Conservation (phyloP, 2,113 vertebrate species). For the Chlorodrepanis virens region DNA sequence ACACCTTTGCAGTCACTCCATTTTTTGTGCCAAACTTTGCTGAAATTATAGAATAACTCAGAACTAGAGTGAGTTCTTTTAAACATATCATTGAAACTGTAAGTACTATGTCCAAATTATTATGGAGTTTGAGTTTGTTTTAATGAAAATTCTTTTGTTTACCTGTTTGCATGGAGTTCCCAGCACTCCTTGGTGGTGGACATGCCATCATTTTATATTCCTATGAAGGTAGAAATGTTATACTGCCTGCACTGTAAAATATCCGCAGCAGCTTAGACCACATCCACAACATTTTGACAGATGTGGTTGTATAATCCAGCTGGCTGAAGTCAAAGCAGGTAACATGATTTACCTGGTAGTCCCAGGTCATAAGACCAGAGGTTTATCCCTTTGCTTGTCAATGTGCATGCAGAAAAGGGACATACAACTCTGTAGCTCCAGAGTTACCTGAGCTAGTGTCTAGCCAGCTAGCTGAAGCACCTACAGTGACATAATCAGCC, state of each 20-base stretch:
- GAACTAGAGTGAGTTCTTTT: not conserved
- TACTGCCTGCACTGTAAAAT: not conserved
- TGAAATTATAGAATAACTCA: not conserved
- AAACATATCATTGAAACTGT: not conserved
- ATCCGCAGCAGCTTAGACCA: not conserved
- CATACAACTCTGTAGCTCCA: rapidly evolving
- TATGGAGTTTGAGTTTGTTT: not conserved
- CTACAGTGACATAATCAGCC: not conserved
- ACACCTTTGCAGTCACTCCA: not conserved
- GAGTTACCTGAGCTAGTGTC: not conserved
- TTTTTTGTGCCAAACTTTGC: not conserved
- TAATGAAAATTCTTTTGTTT: not conserved
- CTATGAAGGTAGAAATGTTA: not conserved
- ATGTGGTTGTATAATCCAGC: not conserved
- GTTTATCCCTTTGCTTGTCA: not conserved
- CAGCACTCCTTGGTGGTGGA: not conserved
- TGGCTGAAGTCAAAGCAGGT: not conserved
- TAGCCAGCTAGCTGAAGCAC: not conserved
- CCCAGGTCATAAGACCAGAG: not conserved
- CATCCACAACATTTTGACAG: rapidly evolving
- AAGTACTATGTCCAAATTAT: not conserved
- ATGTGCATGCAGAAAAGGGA: not conserved
- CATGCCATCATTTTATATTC: not conserved
- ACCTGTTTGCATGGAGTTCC: not conserved
- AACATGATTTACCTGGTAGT: not conserved